These are phyloP conservation scores for Magallana angulata DNA, from an alignment of 1,140 invertebrate species.

Conservation along the genomic window DNA sequence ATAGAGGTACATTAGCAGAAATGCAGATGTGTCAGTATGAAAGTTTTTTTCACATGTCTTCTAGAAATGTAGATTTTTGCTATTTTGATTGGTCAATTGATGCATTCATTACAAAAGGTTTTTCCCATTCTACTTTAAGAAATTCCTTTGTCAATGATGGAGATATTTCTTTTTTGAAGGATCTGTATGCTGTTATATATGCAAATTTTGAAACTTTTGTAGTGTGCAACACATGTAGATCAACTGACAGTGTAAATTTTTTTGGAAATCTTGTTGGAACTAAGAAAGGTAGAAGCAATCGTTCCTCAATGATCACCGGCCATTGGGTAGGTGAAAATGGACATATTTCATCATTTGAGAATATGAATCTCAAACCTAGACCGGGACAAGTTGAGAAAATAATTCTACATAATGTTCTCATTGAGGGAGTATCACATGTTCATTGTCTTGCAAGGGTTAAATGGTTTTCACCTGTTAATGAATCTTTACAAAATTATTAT, in stretches of 20 bases:
- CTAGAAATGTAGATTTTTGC: background rate
- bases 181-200: conserved; percentile 37
- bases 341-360: background rate
- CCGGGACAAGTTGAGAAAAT: conserved; percentile 45
- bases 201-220: background rate
- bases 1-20: conserved; percentile 29
- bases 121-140: too few relatives aligned
- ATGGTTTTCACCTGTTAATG: conserved; percentile 19
- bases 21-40: background rate
- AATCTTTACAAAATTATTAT: conserved; percentile 33
- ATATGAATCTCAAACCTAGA: background rate
- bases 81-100: too few relatives aligned
- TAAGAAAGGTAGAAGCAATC: background rate
- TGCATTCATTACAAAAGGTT: too few relatives aligned
- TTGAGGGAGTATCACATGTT: conserved; percentile 18
- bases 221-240: conserved; percentile 19
- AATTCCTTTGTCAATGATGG: too few relatives aligned
- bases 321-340: conserved; percentile 35
- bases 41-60: conserved; percentile 5
- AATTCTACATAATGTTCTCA: conserved; percentile 38
- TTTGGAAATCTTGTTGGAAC: conserved; percentile 38
- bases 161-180: too few relatives aligned
- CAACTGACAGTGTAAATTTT: conserved; percentile 10
- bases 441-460: conserved; percentile 39
- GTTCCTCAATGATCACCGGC: conserved; percentile 42